Evolutionary conservation across 2,113 vertebrate genomes (phyloP), one percentile per base, ranked within the genome.

Genomic region (Macroglossus sobrinus): DNA sequence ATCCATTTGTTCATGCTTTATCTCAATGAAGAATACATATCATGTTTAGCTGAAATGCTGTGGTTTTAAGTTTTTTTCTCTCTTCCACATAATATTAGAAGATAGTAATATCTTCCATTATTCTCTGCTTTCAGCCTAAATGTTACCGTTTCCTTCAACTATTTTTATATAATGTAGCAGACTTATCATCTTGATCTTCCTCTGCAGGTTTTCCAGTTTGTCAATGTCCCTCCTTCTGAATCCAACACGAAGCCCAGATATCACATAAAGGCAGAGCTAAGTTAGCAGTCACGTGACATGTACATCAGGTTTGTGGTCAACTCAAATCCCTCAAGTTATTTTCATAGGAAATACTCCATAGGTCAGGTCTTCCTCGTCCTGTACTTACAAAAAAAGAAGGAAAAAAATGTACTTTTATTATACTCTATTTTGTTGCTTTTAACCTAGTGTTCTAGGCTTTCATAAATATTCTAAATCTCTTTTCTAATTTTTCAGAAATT

Each of bases 341-440:
- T 94, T 76, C 59, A 57, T 33, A 97, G 72, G 89, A 95, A 92
- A 97, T 89, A 91, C 1, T 33, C 1, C 66, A 63, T 26, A 91
- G 81, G 33, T 76, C 85, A 84, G 14, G 15, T 55, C 55, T 66
- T n/a, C 50, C 28, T 89, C 9, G 5, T 85, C 35, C 45, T 78
- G 26, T 53, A 21, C 59, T 84, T 66, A 87, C 2, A 68, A 85
- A 89, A 76, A 68, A 10, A 61, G 24, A 81, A 95, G 71, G 24
- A 11, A 61, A 84, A 85, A 78, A 78, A n/a, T 3, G 7, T 15
- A n/a, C 24, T 61, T 50, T 61, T 50, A 2, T 84, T 71, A 84
- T 15, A 43, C 8, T 74, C 21, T 2, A 61, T 69, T 92, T 45
- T 92, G 7, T 59, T 24, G 7, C 40, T 43, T 84, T 89, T 84